Percentiles rank a stretch among this genome's conserved stretches.
Conservation (phyloP, 2,113 vertebrate genomes). For the Orcinus orca region DNA sequence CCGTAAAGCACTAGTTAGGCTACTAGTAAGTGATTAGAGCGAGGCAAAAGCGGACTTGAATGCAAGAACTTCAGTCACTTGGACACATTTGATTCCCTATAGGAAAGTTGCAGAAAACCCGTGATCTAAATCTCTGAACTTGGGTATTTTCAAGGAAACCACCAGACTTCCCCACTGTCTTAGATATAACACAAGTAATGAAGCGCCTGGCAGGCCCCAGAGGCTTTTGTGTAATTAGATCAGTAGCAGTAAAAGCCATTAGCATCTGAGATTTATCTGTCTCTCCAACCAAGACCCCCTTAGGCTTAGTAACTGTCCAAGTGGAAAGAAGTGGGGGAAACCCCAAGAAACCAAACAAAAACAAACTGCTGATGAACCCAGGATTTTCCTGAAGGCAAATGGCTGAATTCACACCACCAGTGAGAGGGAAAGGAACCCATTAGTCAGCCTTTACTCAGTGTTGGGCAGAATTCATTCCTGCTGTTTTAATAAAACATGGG, state of each 20-base stretch:
- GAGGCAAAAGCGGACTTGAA: background rate
- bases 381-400: background rate
- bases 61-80: background rate
- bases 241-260: background rate
- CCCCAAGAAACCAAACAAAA: background rate
- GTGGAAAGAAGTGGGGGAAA: background rate
- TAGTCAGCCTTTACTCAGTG: background rate
- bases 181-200: slow-evolving; percentile 21
- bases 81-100: background rate
- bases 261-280: background rate
- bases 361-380: background rate
- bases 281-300: background rate
- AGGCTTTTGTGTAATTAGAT: slow-evolving; percentile 16
- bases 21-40: background rate
- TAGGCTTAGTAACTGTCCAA: background rate
- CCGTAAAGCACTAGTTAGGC: background rate
- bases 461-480: background rate
- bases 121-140: slow-evolving; percentile 49
- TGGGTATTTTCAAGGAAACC: slow-evolving; percentile 72
- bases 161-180: slow-evolving; percentile 56
- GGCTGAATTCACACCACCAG: background rate
- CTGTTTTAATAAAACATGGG: background rate
- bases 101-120: slow-evolving; percentile 33
- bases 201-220: slow-evolving; percentile 17
- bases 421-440: background rate